phyloP scores from a whole-genome alignment of 2,797 vertebrate genomes.

The Pseudomugil tenellus region DNA sequence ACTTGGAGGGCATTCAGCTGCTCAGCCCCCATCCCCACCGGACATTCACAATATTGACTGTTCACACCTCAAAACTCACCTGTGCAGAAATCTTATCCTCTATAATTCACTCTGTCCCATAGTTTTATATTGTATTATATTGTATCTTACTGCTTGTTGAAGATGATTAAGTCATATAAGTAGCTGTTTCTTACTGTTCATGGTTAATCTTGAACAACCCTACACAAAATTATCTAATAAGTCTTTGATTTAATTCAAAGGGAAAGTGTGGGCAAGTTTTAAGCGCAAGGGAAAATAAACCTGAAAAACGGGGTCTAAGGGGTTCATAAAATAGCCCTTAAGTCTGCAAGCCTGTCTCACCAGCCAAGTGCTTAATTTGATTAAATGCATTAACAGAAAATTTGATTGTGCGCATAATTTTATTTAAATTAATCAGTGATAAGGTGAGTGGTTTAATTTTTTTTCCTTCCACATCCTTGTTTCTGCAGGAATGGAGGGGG shows the following conservation, averaged over 20 bases:
- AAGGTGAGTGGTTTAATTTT: background rate
- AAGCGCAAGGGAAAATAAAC: too few relatives aligned
- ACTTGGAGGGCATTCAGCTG: too few relatives aligned
- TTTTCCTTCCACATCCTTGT: background rate
- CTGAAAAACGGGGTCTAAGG: background rate
- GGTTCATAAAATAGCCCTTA: background rate
- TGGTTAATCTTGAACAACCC: background rate
- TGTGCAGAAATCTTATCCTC: too few relatives aligned
- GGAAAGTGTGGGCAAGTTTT: too few relatives aligned
- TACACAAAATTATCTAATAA: too few relatives aligned
- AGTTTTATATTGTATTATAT: too few relatives aligned
- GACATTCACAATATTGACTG: too few relatives aligned
- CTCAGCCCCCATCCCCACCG: too few relatives aligned
- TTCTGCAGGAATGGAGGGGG: constrained; percentile 91
- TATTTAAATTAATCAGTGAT: background rate
- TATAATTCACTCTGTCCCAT: too few relatives aligned
- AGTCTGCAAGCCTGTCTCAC: background rate
- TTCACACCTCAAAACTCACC: too few relatives aligned
- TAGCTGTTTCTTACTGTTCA: background rate
- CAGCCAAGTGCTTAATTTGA: background rate
- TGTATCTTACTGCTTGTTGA: too few relatives aligned
- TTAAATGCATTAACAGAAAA: background rate
- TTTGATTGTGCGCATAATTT: background rate
- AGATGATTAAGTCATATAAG: background rate
- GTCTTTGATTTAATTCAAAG: too few relatives aligned